phyloP scores from a whole-genome alignment of 64 coral and sea anemone genomes.

The Montipora foliosa region DNA sequence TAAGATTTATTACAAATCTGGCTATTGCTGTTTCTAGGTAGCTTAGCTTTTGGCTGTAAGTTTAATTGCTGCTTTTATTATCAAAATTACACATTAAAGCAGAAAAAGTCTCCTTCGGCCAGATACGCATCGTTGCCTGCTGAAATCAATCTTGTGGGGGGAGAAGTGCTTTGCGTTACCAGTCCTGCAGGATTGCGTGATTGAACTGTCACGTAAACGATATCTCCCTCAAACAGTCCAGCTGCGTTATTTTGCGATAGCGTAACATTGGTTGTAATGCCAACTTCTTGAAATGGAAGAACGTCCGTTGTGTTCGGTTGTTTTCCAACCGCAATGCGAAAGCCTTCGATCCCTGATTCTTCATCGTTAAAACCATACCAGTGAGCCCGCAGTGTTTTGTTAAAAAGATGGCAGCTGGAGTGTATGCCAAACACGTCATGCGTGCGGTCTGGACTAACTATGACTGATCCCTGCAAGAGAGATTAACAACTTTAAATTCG shows the following conservation, averaged over 20 bases:
- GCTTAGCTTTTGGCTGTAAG: no score
- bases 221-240: slow-evolving; percentile 60
- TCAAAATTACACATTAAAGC: slow-evolving; percentile 54
- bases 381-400: slow-evolving; percentile 85
- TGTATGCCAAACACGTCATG: slow-evolving; percentile 91
- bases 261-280: slow-evolving; percentile 57
- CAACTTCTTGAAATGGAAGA: slow-evolving; percentile 62
- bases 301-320: slow-evolving; percentile 58
- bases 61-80: no score
- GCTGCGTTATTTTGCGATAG: slow-evolving; percentile 35
- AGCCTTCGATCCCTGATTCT: slow-evolving; percentile 76
- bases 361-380: slow-evolving; percentile 86
- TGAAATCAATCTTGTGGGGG: slow-evolving; percentile 88
- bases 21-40: no score
- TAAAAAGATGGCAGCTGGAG: slow-evolving; percentile 88
- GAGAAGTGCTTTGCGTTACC: slow-evolving; percentile 52
- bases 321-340: slow-evolving; percentile 78
- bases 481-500: not conserved
- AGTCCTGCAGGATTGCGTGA: slow-evolving; percentile 79
- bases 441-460: slow-evolving; percentile 89
- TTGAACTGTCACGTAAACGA: slow-evolving; percentile 80
- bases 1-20: no score
- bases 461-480: slow-evolving; percentile 73
- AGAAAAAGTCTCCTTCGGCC: slow-evolving; percentile 88
- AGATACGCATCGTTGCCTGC: slow-evolving; percentile 55